Evolutionary conservation across 2,797 vertebrate genomes (phyloP).

Genomic region (Alca torda): DNA sequence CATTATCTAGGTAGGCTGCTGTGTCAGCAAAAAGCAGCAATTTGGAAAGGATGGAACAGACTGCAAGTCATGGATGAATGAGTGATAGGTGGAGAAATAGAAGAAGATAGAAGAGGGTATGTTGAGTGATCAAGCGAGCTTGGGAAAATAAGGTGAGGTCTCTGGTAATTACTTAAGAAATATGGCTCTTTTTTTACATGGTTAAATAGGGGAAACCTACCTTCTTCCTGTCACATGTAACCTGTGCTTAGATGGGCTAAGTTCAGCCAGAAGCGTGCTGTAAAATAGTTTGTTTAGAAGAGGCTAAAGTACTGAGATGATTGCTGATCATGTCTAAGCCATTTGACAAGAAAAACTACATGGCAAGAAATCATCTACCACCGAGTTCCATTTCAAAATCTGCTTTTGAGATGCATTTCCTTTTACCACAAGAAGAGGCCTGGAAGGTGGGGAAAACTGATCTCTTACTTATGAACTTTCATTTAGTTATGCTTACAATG

Average conservation of each 20-base stretch:
- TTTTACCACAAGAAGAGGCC: not conserved
- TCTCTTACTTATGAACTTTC: not conserved
- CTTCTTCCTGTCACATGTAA: not conserved
- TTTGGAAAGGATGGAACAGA: conserved; percentile 47
- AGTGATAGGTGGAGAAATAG: conserved; percentile 38
- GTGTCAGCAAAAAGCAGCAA: conserved; percentile 45
- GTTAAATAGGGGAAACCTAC: not conserved
- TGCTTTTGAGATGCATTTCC: not conserved
- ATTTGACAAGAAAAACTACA: not conserved
- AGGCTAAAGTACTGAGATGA: not conserved
- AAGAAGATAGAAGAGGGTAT: not conserved
- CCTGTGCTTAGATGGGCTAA: not conserved
- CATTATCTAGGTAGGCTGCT: conserved; percentile 50
- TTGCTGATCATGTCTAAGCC: not conserved
- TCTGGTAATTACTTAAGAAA: conserved; percentile 14
- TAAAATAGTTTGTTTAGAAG: not conserved
- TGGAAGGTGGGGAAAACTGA: not conserved
- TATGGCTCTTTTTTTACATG: not conserved
- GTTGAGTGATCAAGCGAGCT: conserved; percentile 22
- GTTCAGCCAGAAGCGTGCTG: not conserved
- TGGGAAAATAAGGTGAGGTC: not conserved
- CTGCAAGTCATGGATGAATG: not conserved
- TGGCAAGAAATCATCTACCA: not conserved
- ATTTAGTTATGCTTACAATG: not conserved
- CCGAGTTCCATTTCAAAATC: not conserved